phyloP scores from a whole-genome alignment of 2,113 vertebrate genomes.

The Leucopsar rothschildi region DNA sequence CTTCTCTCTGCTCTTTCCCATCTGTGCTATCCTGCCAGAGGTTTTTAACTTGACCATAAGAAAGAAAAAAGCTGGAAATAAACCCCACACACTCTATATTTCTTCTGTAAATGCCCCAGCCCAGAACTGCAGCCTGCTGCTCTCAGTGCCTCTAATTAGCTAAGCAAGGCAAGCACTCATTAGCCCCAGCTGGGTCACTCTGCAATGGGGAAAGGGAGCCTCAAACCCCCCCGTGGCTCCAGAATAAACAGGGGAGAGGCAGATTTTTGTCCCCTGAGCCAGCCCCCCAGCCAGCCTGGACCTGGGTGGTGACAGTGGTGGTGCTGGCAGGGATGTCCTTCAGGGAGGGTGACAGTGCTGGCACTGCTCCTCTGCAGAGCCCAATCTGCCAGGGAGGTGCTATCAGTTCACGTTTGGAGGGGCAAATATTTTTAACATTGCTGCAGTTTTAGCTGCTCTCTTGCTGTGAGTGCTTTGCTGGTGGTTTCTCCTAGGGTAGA shows the following conservation, averaged over 20 bases:
- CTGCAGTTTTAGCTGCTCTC: background rate
- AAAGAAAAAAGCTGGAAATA: background rate
- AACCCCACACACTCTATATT: background rate
- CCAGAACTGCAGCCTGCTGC: constrained; percentile 17
- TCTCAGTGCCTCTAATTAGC: constrained; percentile 7
- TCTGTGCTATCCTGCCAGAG: background rate
- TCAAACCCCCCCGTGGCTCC: background rate
- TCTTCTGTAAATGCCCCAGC: background rate
- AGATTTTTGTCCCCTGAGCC: background rate
- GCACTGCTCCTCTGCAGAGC: rapidly evolving
- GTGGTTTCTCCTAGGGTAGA: rapidly evolving
- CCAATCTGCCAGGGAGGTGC: rapidly evolving
- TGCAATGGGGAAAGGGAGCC: background rate
- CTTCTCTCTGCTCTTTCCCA: background rate
- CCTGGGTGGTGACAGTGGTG: background rate
- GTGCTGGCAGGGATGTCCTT: background rate
- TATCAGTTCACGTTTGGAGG: background rate
- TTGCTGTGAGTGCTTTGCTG: background rate
- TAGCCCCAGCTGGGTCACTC: constrained; percentile 51
- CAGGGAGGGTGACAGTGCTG: background rate
- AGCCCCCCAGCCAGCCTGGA: background rate
- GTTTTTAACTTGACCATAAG: background rate
- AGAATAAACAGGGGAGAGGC: background rate
- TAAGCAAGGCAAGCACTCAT: constrained; percentile 19
- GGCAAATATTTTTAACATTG: background rate